Percentiles rank a stretch among this genome's conserved stretches.
These are phyloP conservation scores for Alces alces DNA, from an alignment of 2,113 vertebrate species.

Conservation along the genomic window DNA sequence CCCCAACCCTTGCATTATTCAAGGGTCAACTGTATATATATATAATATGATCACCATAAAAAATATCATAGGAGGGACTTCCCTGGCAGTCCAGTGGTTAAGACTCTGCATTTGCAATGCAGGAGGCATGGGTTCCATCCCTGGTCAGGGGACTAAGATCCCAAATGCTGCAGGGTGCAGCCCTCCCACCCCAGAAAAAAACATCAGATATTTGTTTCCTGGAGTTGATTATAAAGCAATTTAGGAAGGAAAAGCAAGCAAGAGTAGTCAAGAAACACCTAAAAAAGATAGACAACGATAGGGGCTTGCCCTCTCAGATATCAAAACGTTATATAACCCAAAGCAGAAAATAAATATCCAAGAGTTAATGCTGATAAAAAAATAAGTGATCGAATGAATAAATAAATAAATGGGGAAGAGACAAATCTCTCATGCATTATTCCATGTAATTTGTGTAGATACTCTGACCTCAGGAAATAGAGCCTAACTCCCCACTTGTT, in stretches of 20 bases:
- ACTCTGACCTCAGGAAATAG: background rate
- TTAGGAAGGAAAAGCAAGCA: background rate
- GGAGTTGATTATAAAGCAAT: background rate
- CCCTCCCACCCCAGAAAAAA: background rate
- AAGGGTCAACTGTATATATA: background rate
- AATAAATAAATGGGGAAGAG: background rate
- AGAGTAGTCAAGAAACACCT: background rate
- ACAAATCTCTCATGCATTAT: background rate
- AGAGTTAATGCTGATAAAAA: background rate
- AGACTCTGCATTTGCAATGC: background rate
- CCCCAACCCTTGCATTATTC: background rate
- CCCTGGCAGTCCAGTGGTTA: background rate
- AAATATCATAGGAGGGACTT: background rate
- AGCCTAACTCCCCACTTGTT: background rate
- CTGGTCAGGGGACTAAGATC: background rate
- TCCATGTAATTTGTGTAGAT: background rate
- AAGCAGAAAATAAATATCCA: background rate
- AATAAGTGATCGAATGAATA: background rate
- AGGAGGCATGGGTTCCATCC: background rate
- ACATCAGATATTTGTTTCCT: background rate
- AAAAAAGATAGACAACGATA: background rate
- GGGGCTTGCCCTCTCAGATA: background rate
- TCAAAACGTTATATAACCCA: background rate
- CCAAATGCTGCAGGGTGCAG: background rate
- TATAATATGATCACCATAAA: background rate